A percentile compares a stretch with the other conserved stretches of the same genome.
phyloP scores from a whole-genome alignment of 2,797 vertebrate genomes.

The Lycodopsis pacificus region DNA sequence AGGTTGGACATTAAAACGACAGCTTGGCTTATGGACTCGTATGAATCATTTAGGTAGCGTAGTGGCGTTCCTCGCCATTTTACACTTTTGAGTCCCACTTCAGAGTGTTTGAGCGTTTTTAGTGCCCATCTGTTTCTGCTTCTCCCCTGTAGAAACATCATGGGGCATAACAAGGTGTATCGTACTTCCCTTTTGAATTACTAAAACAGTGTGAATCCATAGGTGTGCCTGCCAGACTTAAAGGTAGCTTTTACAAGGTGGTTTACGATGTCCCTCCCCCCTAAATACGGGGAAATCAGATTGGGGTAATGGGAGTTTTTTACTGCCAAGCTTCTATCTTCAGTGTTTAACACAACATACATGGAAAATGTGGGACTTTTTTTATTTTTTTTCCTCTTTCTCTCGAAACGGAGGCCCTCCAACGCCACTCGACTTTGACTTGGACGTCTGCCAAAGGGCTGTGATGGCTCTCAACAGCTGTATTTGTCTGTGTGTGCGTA shows the following conservation, averaged over 20 bases:
- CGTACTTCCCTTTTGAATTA: slow-evolving; percentile 18
- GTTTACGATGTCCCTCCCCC: slow-evolving; percentile 48
- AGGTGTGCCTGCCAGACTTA: slow-evolving; percentile 40
- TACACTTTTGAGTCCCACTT: slow-evolving; percentile 40
- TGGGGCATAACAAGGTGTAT: slow-evolving; percentile 16
- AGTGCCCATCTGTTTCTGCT: slow-evolving; percentile 36
- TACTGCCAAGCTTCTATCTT: slow-evolving; percentile 70
- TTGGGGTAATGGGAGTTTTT: slow-evolving; percentile 47
- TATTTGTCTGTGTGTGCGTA: slow-evolving; percentile 77
- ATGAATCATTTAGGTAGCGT: slow-evolving; percentile 27
- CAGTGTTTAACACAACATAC: slow-evolving; percentile 75
- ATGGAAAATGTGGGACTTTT: slow-evolving; percentile 70
- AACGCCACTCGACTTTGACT: slow-evolving; percentile 74
- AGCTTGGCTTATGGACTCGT: neutral
- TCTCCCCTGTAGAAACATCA: slow-evolving; percentile 28
- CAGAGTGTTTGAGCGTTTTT: slow-evolving; percentile 20
- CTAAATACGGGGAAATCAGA: slow-evolving; percentile 57
- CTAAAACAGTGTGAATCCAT: slow-evolving; percentile 34
- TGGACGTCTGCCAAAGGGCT: slow-evolving; percentile 76
- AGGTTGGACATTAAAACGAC: slow-evolving; percentile 38
- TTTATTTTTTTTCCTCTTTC: slow-evolving; percentile 49
- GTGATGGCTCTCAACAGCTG: slow-evolving; percentile 85
- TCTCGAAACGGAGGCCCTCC: slow-evolving; percentile 71
- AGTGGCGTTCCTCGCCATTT: slow-evolving; percentile 13
- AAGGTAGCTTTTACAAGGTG: slow-evolving; percentile 42